Conservation (phyloP, 1,140 invertebrate species). For the Aphis craccivora region DNA sequence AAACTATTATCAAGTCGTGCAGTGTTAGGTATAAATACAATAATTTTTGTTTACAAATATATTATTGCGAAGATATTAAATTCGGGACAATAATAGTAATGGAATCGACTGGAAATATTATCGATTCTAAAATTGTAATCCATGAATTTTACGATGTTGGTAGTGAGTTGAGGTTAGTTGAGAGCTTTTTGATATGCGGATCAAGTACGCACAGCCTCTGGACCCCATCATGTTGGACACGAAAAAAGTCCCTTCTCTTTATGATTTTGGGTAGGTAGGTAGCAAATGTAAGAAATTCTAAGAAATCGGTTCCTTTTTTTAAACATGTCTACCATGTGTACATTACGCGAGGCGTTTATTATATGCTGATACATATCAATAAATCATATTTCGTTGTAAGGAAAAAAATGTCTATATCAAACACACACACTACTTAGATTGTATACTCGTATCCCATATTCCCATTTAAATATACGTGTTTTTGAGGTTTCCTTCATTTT, state of each 20-base stretch:
- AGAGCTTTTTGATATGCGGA: background rate
- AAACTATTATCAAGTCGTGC: too few relatives aligned
- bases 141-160: background rate
- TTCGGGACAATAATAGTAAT: background rate
- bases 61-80: background rate
- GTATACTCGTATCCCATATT: background rate
- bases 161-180: background rate
- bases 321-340: background rate
- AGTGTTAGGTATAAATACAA: too few relatives aligned
- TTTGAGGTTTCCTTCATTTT: background rate
- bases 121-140: background rate
- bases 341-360: conserved; percentile 17
- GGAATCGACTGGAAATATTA: background rate
- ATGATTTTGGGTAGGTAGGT: background rate
- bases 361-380: background rate
- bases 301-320: conserved; percentile 4
- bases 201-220: background rate
- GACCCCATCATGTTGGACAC: background rate
- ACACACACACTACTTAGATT: background rate
- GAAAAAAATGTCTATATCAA: background rate
- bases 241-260: background rate
- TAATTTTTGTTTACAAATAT: too few relatives aligned
- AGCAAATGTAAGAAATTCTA: background rate
- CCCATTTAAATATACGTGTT: conserved; percentile 4
- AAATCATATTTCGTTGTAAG: conserved; percentile 5